A percentile compares a stretch with the other conserved stretches of the same genome.
These are phyloP conservation scores for Eupithecia insigniata DNA, from an alignment of 2,888 invertebrate species.

Conservation along the genomic window DNA sequence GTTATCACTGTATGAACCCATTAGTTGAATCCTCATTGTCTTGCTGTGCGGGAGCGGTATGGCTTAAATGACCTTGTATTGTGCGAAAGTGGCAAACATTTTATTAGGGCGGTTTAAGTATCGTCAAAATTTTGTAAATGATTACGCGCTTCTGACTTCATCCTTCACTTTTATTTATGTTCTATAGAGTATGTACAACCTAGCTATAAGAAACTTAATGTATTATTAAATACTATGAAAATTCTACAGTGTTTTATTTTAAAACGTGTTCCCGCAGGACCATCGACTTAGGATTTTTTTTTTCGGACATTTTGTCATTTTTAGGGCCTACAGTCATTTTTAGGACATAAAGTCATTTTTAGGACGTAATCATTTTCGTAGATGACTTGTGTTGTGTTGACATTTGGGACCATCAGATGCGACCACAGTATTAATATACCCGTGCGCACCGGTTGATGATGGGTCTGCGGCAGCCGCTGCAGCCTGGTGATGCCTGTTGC, in stretches of 20 bases:
- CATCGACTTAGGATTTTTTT: no score
- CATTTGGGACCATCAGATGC: no score
- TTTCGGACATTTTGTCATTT: no score
- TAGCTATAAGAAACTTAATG: neutral
- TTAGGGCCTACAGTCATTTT: no score
- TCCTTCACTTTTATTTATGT: neutral
- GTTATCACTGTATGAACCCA: neutral
- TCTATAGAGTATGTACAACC: neutral
- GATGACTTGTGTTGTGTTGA: no score
- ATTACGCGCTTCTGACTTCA: neutral
- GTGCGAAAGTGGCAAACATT: neutral
- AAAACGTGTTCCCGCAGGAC: no score
- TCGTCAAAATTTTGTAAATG: neutral
- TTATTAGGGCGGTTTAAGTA: neutral
- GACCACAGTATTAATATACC: no score
- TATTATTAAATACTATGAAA: neutral
- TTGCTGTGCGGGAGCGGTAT: neutral
- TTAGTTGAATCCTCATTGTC: neutral
- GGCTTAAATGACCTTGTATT: neutral
- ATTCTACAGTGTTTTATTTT: neutral
- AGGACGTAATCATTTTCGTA: no score
- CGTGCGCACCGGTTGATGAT: no score
- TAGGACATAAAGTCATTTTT: no score
- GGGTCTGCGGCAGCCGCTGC: no score
- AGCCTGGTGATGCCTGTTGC: no score